These are phyloP conservation scores for Procambarus virginalis DNA, from an alignment of 1,140 invertebrate species.

Conservation along the genomic window DNA sequence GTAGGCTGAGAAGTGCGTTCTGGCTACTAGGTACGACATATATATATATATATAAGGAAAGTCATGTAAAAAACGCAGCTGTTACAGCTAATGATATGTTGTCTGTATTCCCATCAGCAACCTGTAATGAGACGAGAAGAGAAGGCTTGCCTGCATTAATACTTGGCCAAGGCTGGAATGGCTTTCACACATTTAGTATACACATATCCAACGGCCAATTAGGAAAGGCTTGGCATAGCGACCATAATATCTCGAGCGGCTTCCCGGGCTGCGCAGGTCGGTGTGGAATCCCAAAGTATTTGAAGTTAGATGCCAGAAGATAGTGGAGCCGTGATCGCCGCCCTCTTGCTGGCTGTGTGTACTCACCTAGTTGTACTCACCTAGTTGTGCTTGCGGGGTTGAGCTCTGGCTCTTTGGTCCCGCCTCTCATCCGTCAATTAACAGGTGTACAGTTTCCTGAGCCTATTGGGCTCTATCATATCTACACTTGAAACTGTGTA, in stretches of 20 bases:
- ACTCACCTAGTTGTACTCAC: too few relatives aligned
- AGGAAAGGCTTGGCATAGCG: slow-evolving; percentile 53
- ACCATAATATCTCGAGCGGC: slow-evolving; percentile 32
- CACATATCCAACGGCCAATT: slow-evolving; percentile 54
- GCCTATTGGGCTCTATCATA: too few relatives aligned
- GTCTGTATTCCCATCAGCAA: not conserved
- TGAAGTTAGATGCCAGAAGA: slow-evolving; percentile 18
- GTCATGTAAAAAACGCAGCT: not conserved
- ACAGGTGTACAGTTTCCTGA: too few relatives aligned
- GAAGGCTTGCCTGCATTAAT: not conserved
- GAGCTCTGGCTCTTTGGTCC: too few relatives aligned
- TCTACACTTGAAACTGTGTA: too few relatives aligned
- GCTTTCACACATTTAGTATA: slow-evolving; percentile 52
- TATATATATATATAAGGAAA: not conserved
- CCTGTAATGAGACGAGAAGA: not conserved
- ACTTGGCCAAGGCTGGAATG: slow-evolving; percentile 10
- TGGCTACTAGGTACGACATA: too few relatives aligned
- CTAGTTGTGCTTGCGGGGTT: too few relatives aligned
- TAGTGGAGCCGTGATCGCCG: not conserved
- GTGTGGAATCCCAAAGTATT: slow-evolving; percentile 28
- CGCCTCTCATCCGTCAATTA: too few relatives aligned
- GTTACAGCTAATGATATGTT: not conserved
- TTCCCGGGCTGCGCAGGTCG: slow-evolving; percentile 9
- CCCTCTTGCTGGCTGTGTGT: not conserved
- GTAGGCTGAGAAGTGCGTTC: too few relatives aligned